Percentiles rank a stretch among this genome's conserved stretches.
These are phyloP conservation scores for Bovichtus variegatus DNA, from an alignment of 2,797 vertebrate species.

Conservation along the genomic window DNA sequence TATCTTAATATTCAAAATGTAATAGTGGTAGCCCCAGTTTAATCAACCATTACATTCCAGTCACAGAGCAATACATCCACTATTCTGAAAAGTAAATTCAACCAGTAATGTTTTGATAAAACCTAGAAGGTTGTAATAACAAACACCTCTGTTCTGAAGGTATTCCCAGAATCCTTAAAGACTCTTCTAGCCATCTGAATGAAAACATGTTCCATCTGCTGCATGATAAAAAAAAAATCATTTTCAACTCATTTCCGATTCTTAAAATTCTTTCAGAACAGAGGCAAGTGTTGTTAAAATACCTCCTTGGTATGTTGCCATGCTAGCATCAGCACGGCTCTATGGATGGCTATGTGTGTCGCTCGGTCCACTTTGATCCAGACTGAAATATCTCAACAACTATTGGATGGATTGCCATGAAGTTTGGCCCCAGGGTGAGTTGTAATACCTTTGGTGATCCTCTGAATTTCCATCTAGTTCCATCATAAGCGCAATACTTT, in stretches of 20 bases:
- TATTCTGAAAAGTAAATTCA: not conserved
- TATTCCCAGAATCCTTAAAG: not conserved
- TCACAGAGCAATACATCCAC: not conserved
- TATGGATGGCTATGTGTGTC: not conserved
- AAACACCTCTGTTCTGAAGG: not conserved
- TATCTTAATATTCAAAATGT: not conserved
- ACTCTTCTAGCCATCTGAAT: not conserved
- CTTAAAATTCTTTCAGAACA: not conserved
- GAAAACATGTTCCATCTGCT: not conserved
- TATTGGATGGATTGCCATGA: not conserved
- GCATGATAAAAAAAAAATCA: not conserved
- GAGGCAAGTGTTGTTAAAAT: not conserved
- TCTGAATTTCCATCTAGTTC: not conserved
- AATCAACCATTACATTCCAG: slow-evolving; percentile 16
- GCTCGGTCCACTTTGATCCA: not conserved
- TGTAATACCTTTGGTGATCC: not conserved
- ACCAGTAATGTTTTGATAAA: not conserved
- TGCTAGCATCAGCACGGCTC: not conserved
- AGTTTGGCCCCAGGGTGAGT: not conserved
- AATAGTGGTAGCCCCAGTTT: not conserved
- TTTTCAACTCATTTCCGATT: not conserved
- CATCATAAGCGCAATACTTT: not conserved
- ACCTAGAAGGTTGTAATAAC: not conserved
- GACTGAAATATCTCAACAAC: not conserved
- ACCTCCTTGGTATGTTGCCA: not conserved